phyloP scores from a whole-genome alignment of 2,888 invertebrate species.

The Brachyptera putata region DNA sequence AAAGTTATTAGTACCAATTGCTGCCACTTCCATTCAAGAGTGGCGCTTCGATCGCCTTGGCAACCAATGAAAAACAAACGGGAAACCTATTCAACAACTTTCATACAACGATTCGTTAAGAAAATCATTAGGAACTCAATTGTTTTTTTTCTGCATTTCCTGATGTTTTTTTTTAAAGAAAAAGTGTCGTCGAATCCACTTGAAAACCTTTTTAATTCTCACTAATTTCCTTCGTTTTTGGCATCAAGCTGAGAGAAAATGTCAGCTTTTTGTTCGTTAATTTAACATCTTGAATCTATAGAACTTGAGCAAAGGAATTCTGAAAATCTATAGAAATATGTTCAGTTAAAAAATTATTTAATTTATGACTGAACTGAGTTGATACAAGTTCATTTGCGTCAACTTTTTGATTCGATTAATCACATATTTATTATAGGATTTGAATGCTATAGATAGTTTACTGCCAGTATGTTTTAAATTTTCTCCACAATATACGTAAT shows the following conservation, averaged over 20 bases:
- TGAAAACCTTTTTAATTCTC: slow-evolving; percentile 6
- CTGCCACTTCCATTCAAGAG: slow-evolving; percentile 19
- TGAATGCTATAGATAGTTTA: no score
- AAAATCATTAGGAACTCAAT: slow-evolving; percentile 19
- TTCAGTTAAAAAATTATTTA: no score
- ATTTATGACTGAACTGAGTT: no score
- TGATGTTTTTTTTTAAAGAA: background rate
- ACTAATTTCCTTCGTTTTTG: slow-evolving; percentile 8
- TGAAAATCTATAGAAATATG: no score
- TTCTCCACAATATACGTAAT: no score
- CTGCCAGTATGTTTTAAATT: no score
- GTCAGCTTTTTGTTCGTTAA: slow-evolving; percentile 4
- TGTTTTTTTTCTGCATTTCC: slow-evolving; percentile 18
- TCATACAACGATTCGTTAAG: slow-evolving; percentile 23
- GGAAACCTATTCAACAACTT: slow-evolving; percentile 25
- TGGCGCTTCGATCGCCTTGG: slow-evolving; percentile 21
- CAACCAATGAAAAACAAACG: slow-evolving; percentile 26
- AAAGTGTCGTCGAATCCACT: slow-evolving; percentile 14
- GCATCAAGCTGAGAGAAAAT: background rate
- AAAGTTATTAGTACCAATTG: slow-evolving; percentile 30
- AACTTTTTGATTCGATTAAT: no score
- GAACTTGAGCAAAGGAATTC: no score
- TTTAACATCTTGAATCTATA: no score
- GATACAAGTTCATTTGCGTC: no score
- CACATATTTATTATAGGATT: no score